These are phyloP conservation scores for Diaperis boleti DNA, from an alignment of 2,888 invertebrate genomes.

Conservation along the genomic window DNA sequence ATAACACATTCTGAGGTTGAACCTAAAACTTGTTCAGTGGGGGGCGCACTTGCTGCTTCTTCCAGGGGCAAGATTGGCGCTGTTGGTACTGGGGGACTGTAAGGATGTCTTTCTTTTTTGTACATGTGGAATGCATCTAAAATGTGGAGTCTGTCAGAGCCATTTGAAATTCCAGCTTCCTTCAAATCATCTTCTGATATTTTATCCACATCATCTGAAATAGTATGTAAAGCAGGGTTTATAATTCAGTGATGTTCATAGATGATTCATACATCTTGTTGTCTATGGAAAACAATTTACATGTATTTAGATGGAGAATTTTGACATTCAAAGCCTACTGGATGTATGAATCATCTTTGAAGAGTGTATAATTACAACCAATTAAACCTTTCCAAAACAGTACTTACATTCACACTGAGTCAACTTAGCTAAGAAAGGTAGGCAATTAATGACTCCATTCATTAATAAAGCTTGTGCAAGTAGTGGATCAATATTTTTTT, in stretches of 20 bases:
- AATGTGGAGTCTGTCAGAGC: conserved; percentile 72
- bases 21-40: conserved; percentile 52
- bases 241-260: conserved; percentile 2
- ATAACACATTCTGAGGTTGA: conserved; percentile 79
- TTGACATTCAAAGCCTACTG: too few species aligned
- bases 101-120: conserved; percentile 58
- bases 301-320: too few species aligned
- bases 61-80: conserved; percentile 49
- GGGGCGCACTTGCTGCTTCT: conserved; percentile 60
- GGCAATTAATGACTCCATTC: conserved; percentile 80
- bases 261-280: conserved; percentile 5
- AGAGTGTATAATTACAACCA: too few species aligned
- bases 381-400: too few species aligned
- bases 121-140: conserved; percentile 74
- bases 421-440: conserved; percentile 79
- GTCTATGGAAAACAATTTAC: too few species aligned
- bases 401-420: conserved; percentile 68
- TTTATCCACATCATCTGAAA: conserved; percentile 64
- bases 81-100: conserved; percentile 55
- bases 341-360: too few species aligned
- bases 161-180: conserved; percentile 70
- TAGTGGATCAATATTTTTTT: conserved; percentile 74
- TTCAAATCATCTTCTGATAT: conserved; percentile 71
- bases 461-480: conserved; percentile 78
- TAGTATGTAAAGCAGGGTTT: too few species aligned